Evolutionary conservation across 1,140 invertebrate species (phyloP), one percentile per base, ranked within the genome.

Genomic region (Drosophila tani): DNA sequence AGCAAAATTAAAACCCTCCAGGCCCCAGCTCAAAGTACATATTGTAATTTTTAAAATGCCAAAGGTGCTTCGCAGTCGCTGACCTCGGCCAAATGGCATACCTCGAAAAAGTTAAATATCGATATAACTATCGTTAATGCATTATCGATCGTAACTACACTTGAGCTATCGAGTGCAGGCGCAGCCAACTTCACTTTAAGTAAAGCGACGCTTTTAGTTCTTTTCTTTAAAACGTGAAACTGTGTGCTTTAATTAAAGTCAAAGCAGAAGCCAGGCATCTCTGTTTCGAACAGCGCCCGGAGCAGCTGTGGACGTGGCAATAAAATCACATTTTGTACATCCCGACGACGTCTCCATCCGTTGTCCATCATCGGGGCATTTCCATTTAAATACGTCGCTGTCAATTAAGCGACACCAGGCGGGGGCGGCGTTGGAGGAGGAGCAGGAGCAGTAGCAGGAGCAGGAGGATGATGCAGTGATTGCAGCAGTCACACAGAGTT

Each of bases 341-440:
- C 65, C 43, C 27, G 29, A 57, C 40, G 57, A 76, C 41, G 41
- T 41, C 53, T 62, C 64, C 56, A 58, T 69, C 40, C 40, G 53
- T 27, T 65, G 71, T 64, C 71, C 71, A 47, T 75, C 71, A 64
- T 17, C 60, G 64, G 64, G 27, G 55, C 41, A 77, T 60, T 56
- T 77, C 64, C 73, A 82, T 82, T 82, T 82, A 63, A 82, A 82
- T 82, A 64, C 47, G 53, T 58, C 38, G 79, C 66, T 81, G 67
- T 84, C 83, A 88, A 87, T 87, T 87, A 87, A 87, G 43, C 35
- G 57, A 50, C 68, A 70, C 29, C 29, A 68, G 62, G 38, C 27
- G 49, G 0, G n/a, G 19, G 8, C 40, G 58, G 45, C 21, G 43
- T 29, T 38, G 50, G 17, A 32, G 11, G 8, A 4, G 41, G 19